A percentile compares a stretch with the other conserved stretches of the same genome.
phyloP scores from a whole-genome alignment of 2,113 vertebrate genomes.

The Vulpes ferrilata region DNA sequence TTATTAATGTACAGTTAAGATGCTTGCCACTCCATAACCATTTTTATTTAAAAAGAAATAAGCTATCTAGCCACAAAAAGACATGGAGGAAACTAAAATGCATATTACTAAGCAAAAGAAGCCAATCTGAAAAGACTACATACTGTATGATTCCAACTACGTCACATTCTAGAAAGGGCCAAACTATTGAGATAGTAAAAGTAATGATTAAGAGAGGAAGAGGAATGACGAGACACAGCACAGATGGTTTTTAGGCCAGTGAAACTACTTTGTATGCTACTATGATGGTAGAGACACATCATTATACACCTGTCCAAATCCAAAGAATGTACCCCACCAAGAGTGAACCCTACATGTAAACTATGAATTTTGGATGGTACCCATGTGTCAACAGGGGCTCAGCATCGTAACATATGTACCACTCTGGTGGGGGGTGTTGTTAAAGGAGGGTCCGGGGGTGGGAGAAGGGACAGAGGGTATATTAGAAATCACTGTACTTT shows the following conservation, averaged over 20 bases:
- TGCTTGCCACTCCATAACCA: conserved; percentile 61
- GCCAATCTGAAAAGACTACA: neutral
- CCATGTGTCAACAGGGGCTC: neutral
- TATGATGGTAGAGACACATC: neutral
- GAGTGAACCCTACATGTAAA: neutral
- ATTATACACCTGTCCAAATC: neutral
- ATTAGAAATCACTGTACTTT: neutral
- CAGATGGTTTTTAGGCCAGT: neutral
- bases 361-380: neutral
- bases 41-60: neutral
- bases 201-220: neutral
- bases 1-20: conserved; percentile 81
- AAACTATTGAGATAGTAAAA: neutral
- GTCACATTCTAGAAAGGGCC: neutral
- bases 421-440: no score
- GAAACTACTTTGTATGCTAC: neutral
- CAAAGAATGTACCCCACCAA: neutral
- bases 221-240: neutral
- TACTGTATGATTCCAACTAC: neutral
- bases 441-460: no score
- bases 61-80: neutral
- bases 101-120: neutral
- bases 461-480: no score
- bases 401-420: no score
- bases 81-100: neutral